Base-by-base conservation (phyloP, 2,888 invertebrate genomes). In the Tetramorium bicarinatum region DNA sequence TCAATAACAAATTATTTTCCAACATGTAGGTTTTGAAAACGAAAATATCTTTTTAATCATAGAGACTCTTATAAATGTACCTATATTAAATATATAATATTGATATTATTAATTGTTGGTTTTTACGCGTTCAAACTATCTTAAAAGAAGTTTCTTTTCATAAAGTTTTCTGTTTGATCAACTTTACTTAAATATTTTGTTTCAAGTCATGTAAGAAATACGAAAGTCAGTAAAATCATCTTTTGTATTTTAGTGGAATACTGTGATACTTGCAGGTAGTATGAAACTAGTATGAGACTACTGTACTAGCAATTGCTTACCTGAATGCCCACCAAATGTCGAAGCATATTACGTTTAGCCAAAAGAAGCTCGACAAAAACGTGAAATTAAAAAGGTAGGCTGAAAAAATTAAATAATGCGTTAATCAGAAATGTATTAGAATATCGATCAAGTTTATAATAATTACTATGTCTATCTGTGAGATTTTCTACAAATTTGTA, bases 271-370 rank as follows among this genome's bases (percentile, higher is more conserved):
- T 49, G 2, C 11, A 15, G 13, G 44, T 29, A 44, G 13, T 56
- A 15, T 56, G 15, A 4, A 49, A 76, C 29, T 29, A 29, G 29
- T 29, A 29, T 29, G 29, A 29, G 29, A 29, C 29, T 34, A 79
- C 18, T 76, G 44, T 71, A 18, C 4, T 29, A 34, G 4, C 29
- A 34, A 34, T 34, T 74, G 93, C 95, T 96, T 95, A 97, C 97
- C 97, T 97, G 95, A 97, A 97, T 21, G 97, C 97, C 95, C 97
- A 97, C 97, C 97, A 98, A 92, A 98, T 97, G 93, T 98, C 98
- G 93, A 98, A 97, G 94, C 98, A 98, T 96, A 98, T 98, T 41
- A 98, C 97, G 93, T 97, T 98, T 92, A 98, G 95, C 98, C 98
- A 98, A 93, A 97, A 97, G 95, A 98, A 98, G 90, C 97, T 97